Conservation (phyloP, 1,140 invertebrate species). For the Solenopsis invicta region DNA sequence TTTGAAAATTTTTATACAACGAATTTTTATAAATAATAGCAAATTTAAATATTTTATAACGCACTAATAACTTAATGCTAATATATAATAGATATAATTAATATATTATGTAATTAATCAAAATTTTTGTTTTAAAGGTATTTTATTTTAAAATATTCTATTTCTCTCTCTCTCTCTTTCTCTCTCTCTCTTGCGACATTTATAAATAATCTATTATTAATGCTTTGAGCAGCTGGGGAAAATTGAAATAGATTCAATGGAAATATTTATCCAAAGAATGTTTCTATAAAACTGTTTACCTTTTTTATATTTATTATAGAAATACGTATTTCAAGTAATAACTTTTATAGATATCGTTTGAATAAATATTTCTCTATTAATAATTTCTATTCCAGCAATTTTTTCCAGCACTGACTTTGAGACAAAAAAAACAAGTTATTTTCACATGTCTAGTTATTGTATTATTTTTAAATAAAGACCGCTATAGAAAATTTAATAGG, state of each 20-base stretch:
- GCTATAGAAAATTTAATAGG: not conserved
- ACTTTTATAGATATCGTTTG: too few species aligned
- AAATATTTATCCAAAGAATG: too few species aligned
- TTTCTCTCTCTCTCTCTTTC: not conserved
- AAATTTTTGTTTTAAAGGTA: not conserved
- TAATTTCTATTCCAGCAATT: too few species aligned
- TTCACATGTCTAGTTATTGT: not conserved
- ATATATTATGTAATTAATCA: not conserved
- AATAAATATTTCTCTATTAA: too few species aligned
- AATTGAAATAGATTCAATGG: too few species aligned
- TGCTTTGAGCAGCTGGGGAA: too few species aligned
- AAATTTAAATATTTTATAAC: not conserved
- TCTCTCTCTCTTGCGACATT: not conserved
- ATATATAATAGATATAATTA: not conserved
- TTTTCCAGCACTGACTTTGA: not conserved
- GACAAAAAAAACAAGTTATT: not conserved
- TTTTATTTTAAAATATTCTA: not conserved
- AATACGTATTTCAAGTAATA: too few species aligned
- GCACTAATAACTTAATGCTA: not conserved
- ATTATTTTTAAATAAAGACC: not conserved
- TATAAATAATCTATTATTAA: not conserved
- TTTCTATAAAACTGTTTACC: too few species aligned
- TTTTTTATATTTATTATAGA: too few species aligned
- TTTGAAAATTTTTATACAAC: conserved; percentile 6
- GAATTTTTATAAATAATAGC: not conserved